phyloP scores from a whole-genome alignment of 2,113 vertebrate genomes.

The Atlantisia rogersi region DNA sequence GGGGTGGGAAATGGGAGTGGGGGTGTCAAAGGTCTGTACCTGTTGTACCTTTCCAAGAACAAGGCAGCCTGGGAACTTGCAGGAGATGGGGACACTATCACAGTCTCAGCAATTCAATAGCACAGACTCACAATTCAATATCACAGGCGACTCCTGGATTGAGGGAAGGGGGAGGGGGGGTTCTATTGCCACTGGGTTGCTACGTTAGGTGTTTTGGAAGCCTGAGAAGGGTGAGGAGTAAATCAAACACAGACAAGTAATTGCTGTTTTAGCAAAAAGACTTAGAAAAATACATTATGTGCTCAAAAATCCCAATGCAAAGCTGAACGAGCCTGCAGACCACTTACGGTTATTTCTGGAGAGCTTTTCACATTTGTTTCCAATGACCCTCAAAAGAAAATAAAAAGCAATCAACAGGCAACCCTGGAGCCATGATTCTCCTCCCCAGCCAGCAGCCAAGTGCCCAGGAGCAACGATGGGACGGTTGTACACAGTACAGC shows the following conservation, averaged over 20 bases:
- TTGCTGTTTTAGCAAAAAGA: not conserved
- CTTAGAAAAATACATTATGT: not conserved
- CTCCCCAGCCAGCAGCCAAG: not conserved
- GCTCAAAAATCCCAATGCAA: not conserved
- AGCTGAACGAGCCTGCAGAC: not conserved
- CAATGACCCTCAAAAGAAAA: not conserved
- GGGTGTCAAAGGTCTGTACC: not conserved
- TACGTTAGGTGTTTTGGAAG: not conserved
- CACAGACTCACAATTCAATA: not conserved
- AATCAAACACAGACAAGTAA: not conserved
- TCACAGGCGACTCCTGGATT: not conserved
- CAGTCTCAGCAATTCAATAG: not conserved
- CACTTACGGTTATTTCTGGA: not conserved
- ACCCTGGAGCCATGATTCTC: not conserved
- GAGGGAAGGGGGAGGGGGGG: not conserved
- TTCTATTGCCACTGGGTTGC: not conserved
- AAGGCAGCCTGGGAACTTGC: not conserved
- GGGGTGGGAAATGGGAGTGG: not conserved
- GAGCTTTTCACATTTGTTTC: not conserved
- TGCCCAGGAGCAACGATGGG: not conserved
- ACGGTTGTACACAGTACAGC: constrained; percentile 70
- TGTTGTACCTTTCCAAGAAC: not conserved
- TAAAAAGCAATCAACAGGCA: not conserved
- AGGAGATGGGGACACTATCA: not conserved
- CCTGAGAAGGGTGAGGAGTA: not conserved